Evolutionary conservation across 2,888 invertebrate species (phyloP).

Genomic region (Pasiphila rectangulata): DNA sequence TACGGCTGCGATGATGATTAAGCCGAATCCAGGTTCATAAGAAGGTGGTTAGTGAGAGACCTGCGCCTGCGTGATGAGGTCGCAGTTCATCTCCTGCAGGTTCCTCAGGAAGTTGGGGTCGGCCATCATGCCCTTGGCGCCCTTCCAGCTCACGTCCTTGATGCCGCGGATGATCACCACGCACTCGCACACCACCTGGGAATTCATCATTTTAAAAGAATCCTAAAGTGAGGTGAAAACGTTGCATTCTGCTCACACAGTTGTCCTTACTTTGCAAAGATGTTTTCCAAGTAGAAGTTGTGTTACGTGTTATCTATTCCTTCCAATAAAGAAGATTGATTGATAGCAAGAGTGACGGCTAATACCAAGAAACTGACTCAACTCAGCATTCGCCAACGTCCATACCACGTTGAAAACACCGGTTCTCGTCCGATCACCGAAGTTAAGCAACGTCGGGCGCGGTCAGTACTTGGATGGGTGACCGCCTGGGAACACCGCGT

Average conservation of each 20-base stretch:
- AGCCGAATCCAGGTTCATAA: too few species aligned
- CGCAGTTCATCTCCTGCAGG: constrained; percentile 93
- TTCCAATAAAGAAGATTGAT: too few species aligned
- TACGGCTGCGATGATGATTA: too few species aligned
- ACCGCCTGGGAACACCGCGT: constrained; percentile 63
- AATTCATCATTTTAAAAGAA: too few species aligned
- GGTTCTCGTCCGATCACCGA: constrained; percentile 75
- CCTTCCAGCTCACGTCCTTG: constrained; percentile 94
- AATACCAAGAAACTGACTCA: too few species aligned
- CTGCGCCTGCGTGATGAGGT: constrained; percentile 86
- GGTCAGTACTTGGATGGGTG: constrained; percentile 63
- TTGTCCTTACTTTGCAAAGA: too few species aligned
- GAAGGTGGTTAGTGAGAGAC: too few species aligned
- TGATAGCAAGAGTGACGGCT: too few species aligned
- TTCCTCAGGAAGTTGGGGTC: constrained; percentile 91
- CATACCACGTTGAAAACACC: constrained; percentile 37
- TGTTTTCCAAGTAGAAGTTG: too few species aligned
- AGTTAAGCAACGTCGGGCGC: constrained; percentile 72
- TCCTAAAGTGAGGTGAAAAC: too few species aligned
- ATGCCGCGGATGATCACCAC: constrained; percentile 91
- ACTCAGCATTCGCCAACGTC: constrained; percentile 30
- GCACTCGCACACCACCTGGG: constrained; percentile 90
- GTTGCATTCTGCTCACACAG: too few species aligned
- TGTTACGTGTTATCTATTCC: too few species aligned
- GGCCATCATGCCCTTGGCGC: constrained; percentile 95